Base-by-base conservation (phyloP, 2,113 vertebrate species). In the Australoheros scitulus region DNA sequence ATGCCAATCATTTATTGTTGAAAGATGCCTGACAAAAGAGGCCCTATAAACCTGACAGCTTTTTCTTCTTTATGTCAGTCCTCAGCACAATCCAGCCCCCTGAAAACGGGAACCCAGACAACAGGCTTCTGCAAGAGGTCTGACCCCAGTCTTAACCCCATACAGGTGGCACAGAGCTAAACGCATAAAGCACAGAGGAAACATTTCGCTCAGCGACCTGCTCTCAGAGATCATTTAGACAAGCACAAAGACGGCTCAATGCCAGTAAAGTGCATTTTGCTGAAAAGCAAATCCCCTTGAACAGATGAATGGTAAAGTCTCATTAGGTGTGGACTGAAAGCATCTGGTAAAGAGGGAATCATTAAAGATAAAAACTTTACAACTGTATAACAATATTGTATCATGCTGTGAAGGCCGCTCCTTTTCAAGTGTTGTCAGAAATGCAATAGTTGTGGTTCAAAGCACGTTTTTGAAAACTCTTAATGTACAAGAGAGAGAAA, bases 1-100 rank as follows among this genome's bases (percentile, higher is more conserved):
- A 88, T 83, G 91, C 88, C 92, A 90, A 87, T 94, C 92, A 93
- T 89, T 88, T 77, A 94, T 84, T 59, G 70, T 56, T 91, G 92
- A 94, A 89, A 93, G 92, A 93, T 81, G 77, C 76, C 82, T 65
- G 89, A 94, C 91, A 92, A 95, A 93, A 80, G 89, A 86, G 57
- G 76, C 77, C 77, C 64, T 34, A 55, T 84, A 90, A 92, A 87
- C 75, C 52, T 59, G 91, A 90, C 86, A 78, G 89, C 86, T 77
- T 90, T 76, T 93, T 89, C 86, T 92, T 85, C 89, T 76, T 34
- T 81, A 57, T n/a, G 72, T 91, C 90, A 81, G 76, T 85, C 74
- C 79, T 32, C 77, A 15, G 52, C 64, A 80, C 78, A 79, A 76
- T 70, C 60, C 52, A 20, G 80, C 63, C 59, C 85, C 85, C 75